phyloP scores from a whole-genome alignment of 2,888 invertebrate species.

The Pherbina coryleti region DNA sequence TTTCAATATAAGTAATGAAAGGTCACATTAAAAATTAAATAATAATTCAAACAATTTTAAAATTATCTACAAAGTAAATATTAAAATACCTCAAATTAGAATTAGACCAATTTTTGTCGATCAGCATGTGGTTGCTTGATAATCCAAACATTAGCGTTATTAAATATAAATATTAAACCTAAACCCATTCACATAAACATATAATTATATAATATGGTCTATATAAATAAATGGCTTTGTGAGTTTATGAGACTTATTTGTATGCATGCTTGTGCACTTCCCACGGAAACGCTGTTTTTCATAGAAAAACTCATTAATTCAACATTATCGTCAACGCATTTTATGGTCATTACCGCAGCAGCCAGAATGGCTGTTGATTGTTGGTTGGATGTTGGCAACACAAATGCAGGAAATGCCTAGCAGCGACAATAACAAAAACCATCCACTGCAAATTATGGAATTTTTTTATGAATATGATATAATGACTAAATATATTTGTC shows the following conservation, averaged over 20 bases:
- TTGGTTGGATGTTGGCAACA: neutral
- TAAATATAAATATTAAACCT: no score
- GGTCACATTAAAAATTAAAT: no score
- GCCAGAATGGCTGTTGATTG: neutral
- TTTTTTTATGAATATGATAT: neutral
- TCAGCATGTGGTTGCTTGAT: no score
- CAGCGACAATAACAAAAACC: neutral
- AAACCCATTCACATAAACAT: no score
- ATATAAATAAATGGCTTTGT: neutral
- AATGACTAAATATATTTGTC: no score
- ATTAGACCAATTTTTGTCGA: no score
- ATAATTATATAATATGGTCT: neutral
- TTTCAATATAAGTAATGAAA: no score
- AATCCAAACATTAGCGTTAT: no score
- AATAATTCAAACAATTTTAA: no score
- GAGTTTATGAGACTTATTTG: neutral
- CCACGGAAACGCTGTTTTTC: neutral
- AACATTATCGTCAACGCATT: slow-evolving; percentile 10
- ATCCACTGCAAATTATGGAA: neutral
- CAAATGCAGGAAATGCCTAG: neutral
- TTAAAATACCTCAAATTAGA: no score
- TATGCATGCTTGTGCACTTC: slow-evolving; percentile 6
- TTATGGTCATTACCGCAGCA: slow-evolving; percentile 18
- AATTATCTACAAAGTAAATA: no score
- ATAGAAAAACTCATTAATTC: slow-evolving; percentile 25